A percentile compares a stretch with the other conserved stretches of the same genome.
These are phyloP conservation scores for Idris sp. DNA, from an alignment of 1,140 invertebrate species.

Conservation along the genomic window DNA sequence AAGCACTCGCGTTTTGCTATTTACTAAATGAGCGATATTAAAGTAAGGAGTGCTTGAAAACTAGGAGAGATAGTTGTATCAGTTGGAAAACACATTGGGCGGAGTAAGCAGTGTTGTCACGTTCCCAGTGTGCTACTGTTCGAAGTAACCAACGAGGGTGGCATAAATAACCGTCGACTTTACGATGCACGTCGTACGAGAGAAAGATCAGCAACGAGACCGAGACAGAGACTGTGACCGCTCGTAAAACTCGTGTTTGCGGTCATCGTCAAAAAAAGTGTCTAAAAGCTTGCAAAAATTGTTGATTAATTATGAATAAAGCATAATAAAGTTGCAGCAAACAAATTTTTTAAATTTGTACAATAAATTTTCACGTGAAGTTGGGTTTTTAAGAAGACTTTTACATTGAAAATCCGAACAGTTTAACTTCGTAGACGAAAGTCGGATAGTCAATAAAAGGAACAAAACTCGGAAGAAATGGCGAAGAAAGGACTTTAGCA, in stretches of 20 bases:
- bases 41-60: conserved; percentile 38
- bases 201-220: conserved; percentile 62
- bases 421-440: conserved; percentile 21
- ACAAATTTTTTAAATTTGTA: conserved; percentile 1
- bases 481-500: conserved; percentile 8
- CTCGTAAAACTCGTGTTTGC: conserved; percentile 73
- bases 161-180: conserved; percentile 77
- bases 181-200: conserved; percentile 69
- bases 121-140: conserved; percentile 72
- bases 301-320: too few species aligned
- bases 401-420: conserved; percentile 9
- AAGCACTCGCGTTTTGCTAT: conserved; percentile 8
- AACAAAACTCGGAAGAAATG: conserved; percentile 26
- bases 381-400: conserved; percentile 3
- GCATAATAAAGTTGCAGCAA: neutral
- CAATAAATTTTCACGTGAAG: neutral
- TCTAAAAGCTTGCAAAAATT: conserved; percentile 8
- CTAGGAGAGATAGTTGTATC: conserved; percentile 41
- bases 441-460: conserved; percentile 19
- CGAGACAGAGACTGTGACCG: conserved; percentile 66
- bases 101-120: conserved; percentile 75
- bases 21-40: conserved; percentile 25
- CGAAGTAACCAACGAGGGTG: conserved; percentile 72
- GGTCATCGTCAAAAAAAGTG: conserved; percentile 63
- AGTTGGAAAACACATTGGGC: conserved; percentile 56